Conservation (phyloP, 2,797 vertebrate genomes). For the Mionectes olivaceus region DNA sequence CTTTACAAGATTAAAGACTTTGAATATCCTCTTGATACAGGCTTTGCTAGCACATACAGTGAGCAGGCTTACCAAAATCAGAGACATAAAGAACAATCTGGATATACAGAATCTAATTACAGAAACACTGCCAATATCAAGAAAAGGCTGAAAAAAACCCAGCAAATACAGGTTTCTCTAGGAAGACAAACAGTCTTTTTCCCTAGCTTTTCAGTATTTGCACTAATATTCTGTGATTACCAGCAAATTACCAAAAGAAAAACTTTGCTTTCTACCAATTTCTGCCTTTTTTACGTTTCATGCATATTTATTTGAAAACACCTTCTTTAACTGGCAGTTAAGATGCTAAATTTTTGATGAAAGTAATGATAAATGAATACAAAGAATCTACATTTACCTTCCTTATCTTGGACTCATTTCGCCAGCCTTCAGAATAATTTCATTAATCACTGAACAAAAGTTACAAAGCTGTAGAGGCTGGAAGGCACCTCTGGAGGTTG, state of each 20-base stretch:
- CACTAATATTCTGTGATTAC: background rate
- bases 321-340: background rate
- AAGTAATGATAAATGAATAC: background rate
- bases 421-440: background rate
- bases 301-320: background rate
- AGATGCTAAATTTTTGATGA: background rate
- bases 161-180: background rate
- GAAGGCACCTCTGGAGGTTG: background rate
- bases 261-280: background rate
- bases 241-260: background rate
- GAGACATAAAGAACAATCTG: background rate
- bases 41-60: background rate
- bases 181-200: background rate
- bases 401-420: background rate
- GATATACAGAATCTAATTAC: background rate
- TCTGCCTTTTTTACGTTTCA: background rate
- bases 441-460: background rate
- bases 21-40: conserved; percentile 1
- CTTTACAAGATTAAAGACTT: conserved; percentile 24
- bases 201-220: background rate
- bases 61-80: conserved; percentile 14
- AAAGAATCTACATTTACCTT: background rate
- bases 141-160: background rate
- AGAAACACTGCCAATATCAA: background rate
- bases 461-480: background rate